These are phyloP conservation scores for Calephelis perditalis DNA, from an alignment of 2,888 invertebrate genomes.

Conservation along the genomic window DNA sequence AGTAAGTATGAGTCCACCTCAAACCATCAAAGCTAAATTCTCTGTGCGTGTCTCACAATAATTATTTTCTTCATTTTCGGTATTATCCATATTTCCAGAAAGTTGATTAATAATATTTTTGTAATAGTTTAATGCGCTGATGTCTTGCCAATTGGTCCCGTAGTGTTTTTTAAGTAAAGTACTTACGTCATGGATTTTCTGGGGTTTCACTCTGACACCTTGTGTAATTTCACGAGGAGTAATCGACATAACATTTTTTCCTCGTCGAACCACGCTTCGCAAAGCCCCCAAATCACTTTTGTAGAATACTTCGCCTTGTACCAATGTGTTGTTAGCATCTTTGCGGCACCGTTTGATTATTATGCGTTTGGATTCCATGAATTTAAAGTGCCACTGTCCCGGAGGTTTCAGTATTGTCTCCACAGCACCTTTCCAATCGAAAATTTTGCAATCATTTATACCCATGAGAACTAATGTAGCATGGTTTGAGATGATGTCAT, in stretches of 20 bases:
- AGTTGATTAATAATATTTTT: neutral
- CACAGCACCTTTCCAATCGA: slow-evolving; percentile 18
- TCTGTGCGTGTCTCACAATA: too few species aligned
- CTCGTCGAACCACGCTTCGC: slow-evolving; percentile 14
- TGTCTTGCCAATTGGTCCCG: slow-evolving; percentile 10
- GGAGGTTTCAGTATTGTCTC: slow-evolving; percentile 19
- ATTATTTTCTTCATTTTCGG: neutral
- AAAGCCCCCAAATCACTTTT: slow-evolving; percentile 18
- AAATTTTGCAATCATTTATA: slow-evolving; percentile 12
- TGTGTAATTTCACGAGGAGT: slow-evolving; percentile 5
- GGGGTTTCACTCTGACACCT: slow-evolving; percentile 14
- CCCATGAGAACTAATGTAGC: slow-evolving; percentile 12
- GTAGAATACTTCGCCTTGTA: slow-evolving; percentile 15
- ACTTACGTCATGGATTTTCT: slow-evolving; percentile 15
- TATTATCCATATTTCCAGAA: neutral
- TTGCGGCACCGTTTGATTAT: slow-evolving; percentile 18
- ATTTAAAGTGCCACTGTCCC: slow-evolving; percentile 23
- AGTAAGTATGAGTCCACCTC: too few species aligned
- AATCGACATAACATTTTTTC: slow-evolving; percentile 18
- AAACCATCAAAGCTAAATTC: too few species aligned
- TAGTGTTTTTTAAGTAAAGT: slow-evolving; percentile 13
- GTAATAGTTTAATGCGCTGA: slow-evolving; percentile 3
- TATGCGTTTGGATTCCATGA: slow-evolving; percentile 22
- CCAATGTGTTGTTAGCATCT: slow-evolving; percentile 13
- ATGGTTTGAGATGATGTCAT: slow-evolving; percentile 12